phyloP scores from a whole-genome alignment of 2,888 invertebrate genomes.

The Polia nebulosa region DNA sequence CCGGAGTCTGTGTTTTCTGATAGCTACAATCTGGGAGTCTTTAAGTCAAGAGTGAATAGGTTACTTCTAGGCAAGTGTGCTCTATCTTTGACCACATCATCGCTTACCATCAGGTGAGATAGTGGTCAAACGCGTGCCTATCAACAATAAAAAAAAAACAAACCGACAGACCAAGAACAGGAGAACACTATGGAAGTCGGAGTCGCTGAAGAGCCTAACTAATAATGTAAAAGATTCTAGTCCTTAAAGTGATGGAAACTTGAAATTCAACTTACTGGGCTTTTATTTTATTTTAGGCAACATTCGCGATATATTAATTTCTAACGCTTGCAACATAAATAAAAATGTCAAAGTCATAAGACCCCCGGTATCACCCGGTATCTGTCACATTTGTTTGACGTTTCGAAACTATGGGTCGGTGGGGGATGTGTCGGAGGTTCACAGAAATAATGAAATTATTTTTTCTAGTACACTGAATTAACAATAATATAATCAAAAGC shows the following conservation, averaged over 20 bases:
- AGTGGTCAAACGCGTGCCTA: no score
- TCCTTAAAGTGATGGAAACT: not conserved
- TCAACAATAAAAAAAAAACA: no score
- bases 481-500: slow-evolving; percentile 15
- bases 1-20: no score
- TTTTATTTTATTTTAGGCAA: not conserved
- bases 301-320: not conserved
- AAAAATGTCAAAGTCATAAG: slow-evolving; percentile 54
- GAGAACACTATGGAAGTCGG: not conserved
- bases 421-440: slow-evolving; percentile 18
- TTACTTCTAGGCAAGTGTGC: no score
- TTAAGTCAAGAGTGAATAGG: no score
- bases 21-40: no score
- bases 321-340: slow-evolving; percentile 17
- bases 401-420: slow-evolving; percentile 43
- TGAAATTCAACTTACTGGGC: not conserved
- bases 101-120: no score
- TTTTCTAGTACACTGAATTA: slow-evolving; percentile 33
- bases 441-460: slow-evolving; percentile 25
- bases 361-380: not conserved
- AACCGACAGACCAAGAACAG: not conserved
- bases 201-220: not conserved
- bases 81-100: no score
- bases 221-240: no score
- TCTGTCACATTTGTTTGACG: slow-evolving; percentile 22